Evolutionary conservation across 2,888 invertebrate genomes (phyloP).

Genomic region (Drosophila pseudotalamancana): DNA sequence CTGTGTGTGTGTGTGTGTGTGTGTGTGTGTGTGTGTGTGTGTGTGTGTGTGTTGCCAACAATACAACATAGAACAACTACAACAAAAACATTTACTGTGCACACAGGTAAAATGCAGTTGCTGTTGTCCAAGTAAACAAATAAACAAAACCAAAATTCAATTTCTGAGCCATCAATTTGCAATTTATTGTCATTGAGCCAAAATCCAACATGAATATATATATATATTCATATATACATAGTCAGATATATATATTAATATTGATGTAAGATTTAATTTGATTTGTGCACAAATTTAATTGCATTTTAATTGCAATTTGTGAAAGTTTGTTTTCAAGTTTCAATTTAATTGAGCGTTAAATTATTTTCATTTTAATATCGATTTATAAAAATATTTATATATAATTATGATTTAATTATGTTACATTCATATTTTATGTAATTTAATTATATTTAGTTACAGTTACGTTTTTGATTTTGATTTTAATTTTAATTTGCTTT

Average conservation of each 20-base stretch:
- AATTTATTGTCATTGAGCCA: conserved; percentile 16
- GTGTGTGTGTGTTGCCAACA: no score
- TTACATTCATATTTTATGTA: not conserved
- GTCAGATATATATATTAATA: not conserved
- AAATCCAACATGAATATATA: conserved; percentile 7
- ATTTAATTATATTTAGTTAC: conserved; percentile 4
- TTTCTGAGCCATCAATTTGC: conserved; percentile 34
- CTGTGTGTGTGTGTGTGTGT: conserved; percentile 3
- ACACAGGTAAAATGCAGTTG: conserved; percentile 47
- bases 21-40: not conserved
- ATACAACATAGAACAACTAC: conserved; percentile 14
- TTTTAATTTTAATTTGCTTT: not conserved
- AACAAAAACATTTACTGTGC: conserved; percentile 1
- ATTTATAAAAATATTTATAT: not conserved
- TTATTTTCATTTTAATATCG: conserved; percentile 11
- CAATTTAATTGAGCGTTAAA: conserved; percentile 53
- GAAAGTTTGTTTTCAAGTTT: conserved; percentile 28
- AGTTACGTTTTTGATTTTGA: not conserved
- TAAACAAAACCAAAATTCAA: conserved; percentile 42
- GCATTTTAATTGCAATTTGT: conserved; percentile 61
- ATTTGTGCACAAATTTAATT: conserved; percentile 54
- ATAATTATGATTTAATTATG: conserved; percentile 3
- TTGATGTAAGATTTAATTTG: conserved; percentile 36
- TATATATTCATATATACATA: not conserved
- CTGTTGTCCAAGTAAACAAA: conserved; percentile 35